Conservation (phyloP, 2,888 invertebrate species). For the Cancer borealis region DNA sequence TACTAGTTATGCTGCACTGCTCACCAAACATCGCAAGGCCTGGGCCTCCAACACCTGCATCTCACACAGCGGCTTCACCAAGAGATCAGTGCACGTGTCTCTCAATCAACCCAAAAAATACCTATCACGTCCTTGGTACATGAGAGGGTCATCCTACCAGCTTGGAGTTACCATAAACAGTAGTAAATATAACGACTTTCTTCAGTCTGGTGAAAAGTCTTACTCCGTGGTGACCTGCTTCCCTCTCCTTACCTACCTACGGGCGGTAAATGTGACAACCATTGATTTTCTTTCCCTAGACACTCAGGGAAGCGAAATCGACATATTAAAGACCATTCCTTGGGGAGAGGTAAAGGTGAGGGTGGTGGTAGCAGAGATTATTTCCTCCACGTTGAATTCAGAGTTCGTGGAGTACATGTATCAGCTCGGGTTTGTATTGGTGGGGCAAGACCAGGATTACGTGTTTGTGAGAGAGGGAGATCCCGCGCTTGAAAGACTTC, state of each 20-base stretch:
- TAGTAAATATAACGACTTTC: background rate
- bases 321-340: conserved; percentile 33
- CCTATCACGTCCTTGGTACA: conserved; percentile 3
- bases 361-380: conserved; percentile 60
- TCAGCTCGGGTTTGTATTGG: conserved; percentile 42
- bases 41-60: conserved; percentile 58
- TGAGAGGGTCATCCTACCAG: conserved; percentile 42
- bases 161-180: conserved; percentile 21
- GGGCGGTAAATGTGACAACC: conserved; percentile 55
- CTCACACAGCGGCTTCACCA: conserved; percentile 48
- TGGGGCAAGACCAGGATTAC: conserved; percentile 37
- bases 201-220: conserved; percentile 21
- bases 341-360: conserved; percentile 46
- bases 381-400: background rate
- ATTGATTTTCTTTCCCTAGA: conserved; percentile 67
- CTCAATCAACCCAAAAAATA: conserved; percentile 2
- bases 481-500: background rate
- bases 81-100: conserved; percentile 46
- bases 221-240: conserved; percentile 55
- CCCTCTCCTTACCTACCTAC: conserved; percentile 58
- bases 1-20: conserved; percentile 43
- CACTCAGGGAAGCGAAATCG: conserved; percentile 61
- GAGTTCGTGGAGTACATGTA: conserved; percentile 46
- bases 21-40: conserved; percentile 44
- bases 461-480: conserved; percentile 47